Base-by-base conservation (phyloP, 1,140 invertebrate genomes). In the Ceratina japonica region DNA sequence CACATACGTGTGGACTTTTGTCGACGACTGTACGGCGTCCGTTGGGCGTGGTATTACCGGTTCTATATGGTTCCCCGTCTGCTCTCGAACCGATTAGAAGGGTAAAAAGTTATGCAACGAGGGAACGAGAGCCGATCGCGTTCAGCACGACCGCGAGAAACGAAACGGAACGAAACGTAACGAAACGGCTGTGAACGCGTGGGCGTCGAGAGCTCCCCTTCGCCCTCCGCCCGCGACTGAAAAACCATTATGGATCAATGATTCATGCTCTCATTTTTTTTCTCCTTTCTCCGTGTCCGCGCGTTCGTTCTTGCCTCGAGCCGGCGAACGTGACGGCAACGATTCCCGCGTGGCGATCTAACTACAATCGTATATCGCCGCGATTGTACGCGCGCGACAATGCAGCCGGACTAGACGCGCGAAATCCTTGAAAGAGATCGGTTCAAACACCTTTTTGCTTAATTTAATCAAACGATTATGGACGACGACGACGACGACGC, bases 11-110 rank as follows among this genome's bases (percentile, higher is more conserved):
- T 44, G 10, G 2, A 44, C 37, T 44, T 44, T 44, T 44, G 37
- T 44, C 10, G 10, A 44, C 37, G 37, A 44, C 37, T 44, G 37
- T 44, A 44, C 37, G 10, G 37, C 51, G 52, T 59, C 37, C 75
- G 64, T 77, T 88, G 88, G 88, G 88, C 87, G 88, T 88, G 88
- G 88, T 87, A 85, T 82, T 88, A 89, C 87, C 86, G 83, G 88
- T 89, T 87, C 71, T 82, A n/a, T n/a, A n/a, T n/a, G 74, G 79
- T 78, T 62, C 75, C 85, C 84, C 81, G 37, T 44, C 37, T 44
- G 37, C 37, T 44, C 37, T 44, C 37, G 75, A 31, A 62, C 68
- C 82, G 86, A 88, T 88, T 87, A 87, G 86, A 88, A 88, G 86
- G 87, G 80, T 44, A 44, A 59, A 72, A 74, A 75, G 84, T 86